Evolutionary conservation across 2,113 vertebrate genomes (phyloP), one percentile per base, ranked within the genome.

Genomic region (Scortum barcoo): DNA sequence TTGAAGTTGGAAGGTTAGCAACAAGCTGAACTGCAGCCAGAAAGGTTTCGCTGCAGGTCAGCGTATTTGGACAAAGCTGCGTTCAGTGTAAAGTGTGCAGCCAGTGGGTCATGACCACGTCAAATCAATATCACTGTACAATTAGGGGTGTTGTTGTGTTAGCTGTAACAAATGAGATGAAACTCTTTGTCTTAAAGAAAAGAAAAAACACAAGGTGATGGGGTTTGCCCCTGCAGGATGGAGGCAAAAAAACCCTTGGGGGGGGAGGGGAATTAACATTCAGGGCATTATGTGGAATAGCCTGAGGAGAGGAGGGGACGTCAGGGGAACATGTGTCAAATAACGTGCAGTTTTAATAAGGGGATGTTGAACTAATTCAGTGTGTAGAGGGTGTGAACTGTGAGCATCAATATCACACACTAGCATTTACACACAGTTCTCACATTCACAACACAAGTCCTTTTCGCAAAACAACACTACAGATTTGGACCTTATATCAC

Each of bases 51-150:
- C 67, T 54, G 46, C 53, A 81, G 62, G 22, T 74, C 67, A 78
- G 78, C 68, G 30, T n/a, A 61, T 75, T 63, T 46, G 67, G 63
- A 66, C 51, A 26, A 42, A 30, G 51, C 57, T 72, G 30, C 0
- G 7, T 71, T 60, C 44, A 63, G 19, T 53, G 54, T 38, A 33
- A 63, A 78, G 67, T 38, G 62, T 50, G 30, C 10, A 58, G 72
- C 68, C 74, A 75, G 76, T 70, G 78, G 68, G 80, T 84, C 83
- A 61, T 56, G 75, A 74, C 86, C 50, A 71, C 78, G 88, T 81
- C 80, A 83, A 83, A 91, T 93, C 90, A 89, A 93, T 93, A 87
- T 40, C 82, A 86, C 85, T 81, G 22, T 58, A 70, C 79, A 78
- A 85, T 91, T 81, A 82, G 50, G 11, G 66, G 56, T 54, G 56